These are phyloP conservation scores for Hyla sarda DNA, from an alignment of 2,113 vertebrate genomes.

Conservation along the genomic window DNA sequence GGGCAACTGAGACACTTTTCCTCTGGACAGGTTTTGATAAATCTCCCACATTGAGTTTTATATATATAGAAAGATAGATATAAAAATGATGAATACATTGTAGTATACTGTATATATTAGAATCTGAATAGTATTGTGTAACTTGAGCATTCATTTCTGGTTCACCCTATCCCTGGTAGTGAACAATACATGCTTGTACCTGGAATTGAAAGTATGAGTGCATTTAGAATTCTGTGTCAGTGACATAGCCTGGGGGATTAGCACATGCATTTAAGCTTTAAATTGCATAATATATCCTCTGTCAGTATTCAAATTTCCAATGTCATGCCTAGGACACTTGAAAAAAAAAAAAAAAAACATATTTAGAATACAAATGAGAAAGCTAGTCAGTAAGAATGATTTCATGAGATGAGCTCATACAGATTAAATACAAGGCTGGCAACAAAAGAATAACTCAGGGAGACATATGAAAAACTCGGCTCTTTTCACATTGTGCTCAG, in stretches of 20 bases:
- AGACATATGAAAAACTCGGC: neutral
- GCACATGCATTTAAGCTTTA: slow-evolving; percentile 10
- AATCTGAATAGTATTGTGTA: neutral
- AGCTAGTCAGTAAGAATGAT: neutral
- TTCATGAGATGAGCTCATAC: neutral
- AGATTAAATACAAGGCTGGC: neutral
- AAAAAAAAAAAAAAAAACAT: neutral
- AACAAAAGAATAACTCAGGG: neutral
- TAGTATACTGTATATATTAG: neutral
- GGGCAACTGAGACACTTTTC: too few species aligned
- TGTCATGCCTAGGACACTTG: slow-evolving; percentile 6
- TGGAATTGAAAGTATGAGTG: slow-evolving; percentile 3
- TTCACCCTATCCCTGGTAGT: neutral
- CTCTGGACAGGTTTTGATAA: too few species aligned
- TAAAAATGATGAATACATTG: neutral
- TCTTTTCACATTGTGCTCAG: neutral
- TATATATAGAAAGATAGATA: too few species aligned
- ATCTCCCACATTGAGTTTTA: too few species aligned
- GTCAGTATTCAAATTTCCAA: neutral
- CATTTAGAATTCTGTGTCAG: neutral
- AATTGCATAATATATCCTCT: slow-evolving; percentile 12
- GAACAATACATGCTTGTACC: neutral
- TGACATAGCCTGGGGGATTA: neutral
- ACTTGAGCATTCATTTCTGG: neutral
- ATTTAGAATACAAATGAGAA: neutral